Base-by-base conservation (phyloP, 2,797 vertebrate species). In the Cynopterus sphinx region DNA sequence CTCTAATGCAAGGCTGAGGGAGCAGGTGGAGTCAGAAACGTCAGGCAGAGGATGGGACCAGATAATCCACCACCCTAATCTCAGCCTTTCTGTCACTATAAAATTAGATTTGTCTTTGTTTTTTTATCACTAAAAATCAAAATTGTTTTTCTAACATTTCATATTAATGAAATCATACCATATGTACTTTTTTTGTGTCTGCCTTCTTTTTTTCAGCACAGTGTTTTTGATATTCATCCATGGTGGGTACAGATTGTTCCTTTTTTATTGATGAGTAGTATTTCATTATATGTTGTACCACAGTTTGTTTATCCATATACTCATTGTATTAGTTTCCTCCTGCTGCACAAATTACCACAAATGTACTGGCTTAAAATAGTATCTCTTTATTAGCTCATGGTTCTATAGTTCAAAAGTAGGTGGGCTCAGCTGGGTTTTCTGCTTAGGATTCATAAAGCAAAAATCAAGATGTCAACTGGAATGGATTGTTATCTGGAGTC, bases 131-230 rank as follows among this genome's bases (percentile, higher is more conserved):
- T 86, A 65, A 49, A 87, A 81, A 36, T 89, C 49, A 39, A 28
- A 75, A 82, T 95, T 77, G 31, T 67, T 77, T 75, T 94, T 75
- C 15, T 63, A 21, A 83, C 63, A 15, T 93, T 92, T 73, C 24
- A 19, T 41, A n/a, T 85, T 86, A 59, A 55, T 70, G 13, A 53
- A n/a, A 77, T 78, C 33, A 33, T 33, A 9, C 39, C 57, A 10
- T 79, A 10, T 61, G 22, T 71, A 31, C 86, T 77, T 71, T 78
- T 78, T 78, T 67, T 51, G 31, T 53, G 7, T 61, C 73, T 77
- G 16, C 6, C 13, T 53, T 81, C 65, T 74, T 85, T 73, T 41
- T 28, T 31, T 89, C 24, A 78, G 78, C 22, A 28, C 39, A 39
- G 0, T 74, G 41, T 71, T 86, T 91, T 75, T 41, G 87, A 83